Evolutionary conservation across 53 echinoderm and acorn worm genomes (phyloP), one percentile per base, ranked within the genome.

Genomic region (Hippasteria phrygiana): DNA sequence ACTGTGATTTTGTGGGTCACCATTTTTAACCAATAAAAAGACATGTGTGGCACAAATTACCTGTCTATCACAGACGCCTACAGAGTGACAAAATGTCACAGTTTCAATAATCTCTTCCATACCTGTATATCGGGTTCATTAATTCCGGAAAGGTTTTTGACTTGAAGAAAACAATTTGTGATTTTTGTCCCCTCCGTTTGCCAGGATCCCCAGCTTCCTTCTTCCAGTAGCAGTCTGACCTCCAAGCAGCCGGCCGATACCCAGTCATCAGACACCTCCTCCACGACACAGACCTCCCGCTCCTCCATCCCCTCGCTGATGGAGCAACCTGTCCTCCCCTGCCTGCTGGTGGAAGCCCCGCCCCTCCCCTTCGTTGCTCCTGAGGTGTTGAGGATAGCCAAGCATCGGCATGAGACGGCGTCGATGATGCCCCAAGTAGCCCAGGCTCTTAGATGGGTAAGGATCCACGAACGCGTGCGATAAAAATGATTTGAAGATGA

Each of bases 271-370:
- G 82, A 81, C 43, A 81, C 90, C 29, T 72, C 90, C 56, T 82
- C 90, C 42, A 90, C 72, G 31, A 81, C 90, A 10, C 81, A 81
- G 27, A 88, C 88, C 46, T 88, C 73, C 12, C 87, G 90, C 55
- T 74, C 93, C 85, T 89, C 91, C 63, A 99, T 99, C 69, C 99
- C 99, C 4, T 93, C 99, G 41, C 80, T 99, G 73, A 99, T 99
- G 99, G 96, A 96, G 67, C 99, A 99, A 59, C 94, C 99, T 10
- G 92, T 95, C 56, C 95, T 95, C 53, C 92, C 96, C 53, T 99
- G 92, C 88, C 91, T 99, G 59, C 88, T 90, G 72, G 94, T 94
- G 56, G 89, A 93, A 14, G 92, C 93, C 11, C 99, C 99, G 41
- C 96, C 96, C 41, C 94, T 96, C 55, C 99, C 99, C 53, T 90